Evolutionary conservation across 1,140 invertebrate genomes (phyloP), one percentile per base, ranked within the genome.

Genomic region (Lepidotrigona ventralis): DNA sequence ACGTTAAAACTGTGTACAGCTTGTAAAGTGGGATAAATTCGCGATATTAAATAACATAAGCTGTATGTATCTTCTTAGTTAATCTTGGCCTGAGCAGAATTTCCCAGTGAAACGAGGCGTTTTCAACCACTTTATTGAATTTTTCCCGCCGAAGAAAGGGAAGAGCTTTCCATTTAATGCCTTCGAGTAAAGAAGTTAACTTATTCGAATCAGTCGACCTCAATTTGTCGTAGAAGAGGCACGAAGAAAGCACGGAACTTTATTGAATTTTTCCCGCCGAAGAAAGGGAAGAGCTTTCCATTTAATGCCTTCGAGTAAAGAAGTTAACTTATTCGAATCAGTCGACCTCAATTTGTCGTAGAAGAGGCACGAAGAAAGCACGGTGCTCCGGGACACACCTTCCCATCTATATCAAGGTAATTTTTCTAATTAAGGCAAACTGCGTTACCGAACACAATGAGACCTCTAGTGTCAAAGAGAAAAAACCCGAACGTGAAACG

Each of bases 321-420:
- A 54, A 72, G 26, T 72, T 72, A 72, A 72, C 71, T 72, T 72
- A 72, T 72, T 72, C 71, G 46, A 72, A 53, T 54, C 46, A 21
- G 70, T 54, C 70, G 46, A 72, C 71, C 46, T 54, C 26, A 72
- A 72, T 72, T 72, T 29, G n/a, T 53, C 71, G 46, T 51, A 23
- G 14, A 54, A 54, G 51, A 54, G 54, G n/a, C 51, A 54, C 17
- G 15, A 51, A 54, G 46, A 72, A 72, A 72, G 71, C 46, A 33
- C n/a, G n/a, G n/a, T n/a, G 70, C 46, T 53, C n/a, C n/a, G n/a
- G 26, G 12, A 8, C 39, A 26, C 39, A 15, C 17, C 23, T 15
- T 23, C 14, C 33, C 4, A 14, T 23, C 39, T 23, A 23, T 51
- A 51, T 51, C 39, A 14, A 72, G 54, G 71, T 54, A 54, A 72